Percentiles rank a stretch among this genome's conserved stretches.
phyloP scores from a whole-genome alignment of 2,888 invertebrate genomes.

The Dioctria linearis region DNA sequence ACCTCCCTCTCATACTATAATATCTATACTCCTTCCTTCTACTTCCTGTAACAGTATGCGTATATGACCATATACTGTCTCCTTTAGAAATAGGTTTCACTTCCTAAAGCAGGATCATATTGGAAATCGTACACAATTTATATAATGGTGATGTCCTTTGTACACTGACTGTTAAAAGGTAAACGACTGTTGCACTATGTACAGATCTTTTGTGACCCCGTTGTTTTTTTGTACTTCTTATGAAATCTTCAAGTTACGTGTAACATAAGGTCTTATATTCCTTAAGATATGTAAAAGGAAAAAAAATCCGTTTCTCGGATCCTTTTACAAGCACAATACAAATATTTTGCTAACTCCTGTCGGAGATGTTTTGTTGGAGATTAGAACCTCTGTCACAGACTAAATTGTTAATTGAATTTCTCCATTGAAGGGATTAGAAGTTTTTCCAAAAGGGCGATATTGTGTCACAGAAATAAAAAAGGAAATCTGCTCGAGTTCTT shows the following conservation, averaged over 20 bases:
- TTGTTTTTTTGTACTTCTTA: constrained; percentile 8
- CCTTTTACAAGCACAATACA: constrained; percentile 52
- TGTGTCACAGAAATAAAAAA: constrained; percentile 17
- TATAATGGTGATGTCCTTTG: constrained; percentile 18
- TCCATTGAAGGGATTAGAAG: constrained; percentile 18
- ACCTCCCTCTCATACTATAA: no score
- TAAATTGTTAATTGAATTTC: constrained; percentile 50
- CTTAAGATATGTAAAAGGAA: constrained; percentile 30
- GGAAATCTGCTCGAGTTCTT: not conserved
- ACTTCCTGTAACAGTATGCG: no score
- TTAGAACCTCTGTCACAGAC: constrained; percentile 40
- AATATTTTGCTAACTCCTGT: constrained; percentile 56
- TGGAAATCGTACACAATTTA: not conserved
- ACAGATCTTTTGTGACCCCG: constrained; percentile 1
- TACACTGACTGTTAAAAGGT: constrained; percentile 50
- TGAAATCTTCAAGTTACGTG: constrained; percentile 14
- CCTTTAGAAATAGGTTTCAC: no score
- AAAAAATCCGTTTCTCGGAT: constrained; percentile 36
- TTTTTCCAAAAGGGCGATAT: not conserved
- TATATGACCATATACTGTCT: no score
- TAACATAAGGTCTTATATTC: constrained; percentile 36
- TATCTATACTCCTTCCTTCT: no score
- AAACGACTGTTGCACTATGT: constrained; percentile 49
- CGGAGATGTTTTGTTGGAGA: constrained; percentile 54
- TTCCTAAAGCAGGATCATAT: constrained; percentile 3